phyloP scores from a whole-genome alignment of 2,888 invertebrate species.

The Agrotis segetum region DNA sequence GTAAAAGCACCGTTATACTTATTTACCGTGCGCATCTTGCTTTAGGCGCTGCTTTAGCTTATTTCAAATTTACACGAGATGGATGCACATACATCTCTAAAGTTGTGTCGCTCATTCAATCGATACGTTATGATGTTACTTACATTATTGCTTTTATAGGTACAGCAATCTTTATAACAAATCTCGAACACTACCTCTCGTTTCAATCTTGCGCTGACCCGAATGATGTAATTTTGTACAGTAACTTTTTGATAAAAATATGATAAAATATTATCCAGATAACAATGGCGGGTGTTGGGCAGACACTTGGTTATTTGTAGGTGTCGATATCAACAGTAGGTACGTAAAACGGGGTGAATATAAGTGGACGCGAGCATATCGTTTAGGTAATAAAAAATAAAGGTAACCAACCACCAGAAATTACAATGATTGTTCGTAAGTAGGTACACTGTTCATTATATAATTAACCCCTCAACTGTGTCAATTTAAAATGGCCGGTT shows the following conservation, averaged over 20 bases:
- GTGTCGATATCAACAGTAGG: neutral
- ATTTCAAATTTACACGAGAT: conserved; percentile 75
- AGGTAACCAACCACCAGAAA: too few relatives aligned
- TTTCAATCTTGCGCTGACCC: neutral
- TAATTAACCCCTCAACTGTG: too few relatives aligned
- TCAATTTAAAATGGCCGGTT: too few relatives aligned
- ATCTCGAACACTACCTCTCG: neutral
- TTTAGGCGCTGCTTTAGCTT: conserved; percentile 83
- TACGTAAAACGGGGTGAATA: too few relatives aligned
- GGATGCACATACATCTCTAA: conserved; percentile 47
- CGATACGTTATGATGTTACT: conserved; percentile 11
- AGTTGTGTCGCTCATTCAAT: conserved; percentile 25
- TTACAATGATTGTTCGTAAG: too few relatives aligned
- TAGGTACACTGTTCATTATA: too few relatives aligned
- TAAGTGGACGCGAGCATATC: too few relatives aligned
- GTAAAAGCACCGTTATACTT: conserved; percentile 90
- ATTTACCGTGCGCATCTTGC: conserved; percentile 89
- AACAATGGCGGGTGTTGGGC: neutral
- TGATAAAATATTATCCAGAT: neutral
- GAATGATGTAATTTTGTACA: neutral
- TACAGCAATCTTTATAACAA: neutral
- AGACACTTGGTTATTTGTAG: neutral
- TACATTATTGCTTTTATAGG: neutral
- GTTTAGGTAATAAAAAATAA: too few relatives aligned
- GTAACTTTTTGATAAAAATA: too few relatives aligned